Evolutionary conservation across 2,113 vertebrate genomes (phyloP).

Genomic region (Toxostoma redivivum): DNA sequence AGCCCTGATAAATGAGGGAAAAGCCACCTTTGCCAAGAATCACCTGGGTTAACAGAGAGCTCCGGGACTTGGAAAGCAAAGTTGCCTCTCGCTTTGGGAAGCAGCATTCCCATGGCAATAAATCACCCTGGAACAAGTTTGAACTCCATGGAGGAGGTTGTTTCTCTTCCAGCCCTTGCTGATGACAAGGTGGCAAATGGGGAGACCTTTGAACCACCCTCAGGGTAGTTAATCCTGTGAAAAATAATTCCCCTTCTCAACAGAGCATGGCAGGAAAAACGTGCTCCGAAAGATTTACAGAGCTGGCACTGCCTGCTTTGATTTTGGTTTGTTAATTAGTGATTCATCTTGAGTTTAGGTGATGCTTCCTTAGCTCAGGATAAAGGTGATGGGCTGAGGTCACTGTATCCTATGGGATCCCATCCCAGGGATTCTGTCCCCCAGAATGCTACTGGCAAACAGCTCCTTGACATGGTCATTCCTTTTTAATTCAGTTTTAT

Average conservation of each 20-base stretch:
- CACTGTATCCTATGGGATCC: accelerated
- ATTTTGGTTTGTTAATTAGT: not conserved
- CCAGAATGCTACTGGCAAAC: not conserved
- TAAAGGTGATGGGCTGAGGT: not conserved
- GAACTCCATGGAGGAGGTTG: not conserved
- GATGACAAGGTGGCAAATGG: not conserved
- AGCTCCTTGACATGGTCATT: not conserved
- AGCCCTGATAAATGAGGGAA: slow-evolving; percentile 33
- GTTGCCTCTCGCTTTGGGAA: not conserved
- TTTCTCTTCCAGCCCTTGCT: not conserved
- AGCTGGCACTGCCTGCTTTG: not conserved
- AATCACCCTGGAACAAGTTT: slow-evolving; percentile 26
- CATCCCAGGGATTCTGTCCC: not conserved
- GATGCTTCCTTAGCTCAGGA: not conserved
- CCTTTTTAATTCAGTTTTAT: not conserved
- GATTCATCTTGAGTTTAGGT: not conserved
- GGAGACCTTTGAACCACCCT: not conserved
- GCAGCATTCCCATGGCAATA: slow-evolving; percentile 4
- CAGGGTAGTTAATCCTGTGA: not conserved
- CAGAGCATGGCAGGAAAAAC: not conserved
- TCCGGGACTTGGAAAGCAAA: not conserved
- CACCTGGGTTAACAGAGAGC: slow-evolving; percentile 14
- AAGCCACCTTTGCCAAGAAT: slow-evolving; percentile 13
- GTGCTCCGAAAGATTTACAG: not conserved
- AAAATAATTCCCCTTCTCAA: not conserved